Evolutionary conservation across 2,113 vertebrate genomes (phyloP), one percentile per base, ranked within the genome.

Genomic region (Dromiciops gliroides): DNA sequence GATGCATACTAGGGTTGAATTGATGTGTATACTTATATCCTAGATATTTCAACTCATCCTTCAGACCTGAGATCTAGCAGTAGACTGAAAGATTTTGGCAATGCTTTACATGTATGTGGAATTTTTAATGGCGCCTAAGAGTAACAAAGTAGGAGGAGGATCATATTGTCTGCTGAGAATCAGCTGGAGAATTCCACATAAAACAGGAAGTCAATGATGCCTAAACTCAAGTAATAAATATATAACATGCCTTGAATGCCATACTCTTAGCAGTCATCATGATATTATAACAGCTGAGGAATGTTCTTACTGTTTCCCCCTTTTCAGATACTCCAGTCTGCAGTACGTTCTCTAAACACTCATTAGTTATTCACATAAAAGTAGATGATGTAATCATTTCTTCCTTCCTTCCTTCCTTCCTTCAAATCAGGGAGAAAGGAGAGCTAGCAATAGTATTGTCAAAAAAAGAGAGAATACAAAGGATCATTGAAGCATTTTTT

Each of bases 241-340:
- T 48, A 23, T 95, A 60, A 89, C 89, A 26, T 94, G 48, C 94
- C 89, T 97, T 51, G 93, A 97, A 96, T 97, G 67, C 89, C 96
- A 95, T 50, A 44, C 92, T 95, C 1, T 0, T 92, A 95, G 93
- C 92, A 96, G 48, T 98, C 96, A 91, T 51, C 50, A 48, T 89
- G 83, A 49, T 96, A 93, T 95, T 97, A 95, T 93, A 95, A 96
- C 89, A 97, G 97, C 96, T 98, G 97, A 97, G 48, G 48, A 97
- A 96, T 95, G 37, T 96, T 97, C 95, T 94, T 97, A 97, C 97
- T 98, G 93, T 67, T 67, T n/a, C 60, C 31, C 37, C 12, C 60
- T 67, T 67, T 67, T n/a, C 31, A 67, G 60, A 67, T 67, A 19
- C 3, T 67, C 31, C 1, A 19, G 37, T 67, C 60, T 67, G 31